Conservation (phyloP, 2,888 invertebrate species). For the Temnothorax rugatulus region DNA sequence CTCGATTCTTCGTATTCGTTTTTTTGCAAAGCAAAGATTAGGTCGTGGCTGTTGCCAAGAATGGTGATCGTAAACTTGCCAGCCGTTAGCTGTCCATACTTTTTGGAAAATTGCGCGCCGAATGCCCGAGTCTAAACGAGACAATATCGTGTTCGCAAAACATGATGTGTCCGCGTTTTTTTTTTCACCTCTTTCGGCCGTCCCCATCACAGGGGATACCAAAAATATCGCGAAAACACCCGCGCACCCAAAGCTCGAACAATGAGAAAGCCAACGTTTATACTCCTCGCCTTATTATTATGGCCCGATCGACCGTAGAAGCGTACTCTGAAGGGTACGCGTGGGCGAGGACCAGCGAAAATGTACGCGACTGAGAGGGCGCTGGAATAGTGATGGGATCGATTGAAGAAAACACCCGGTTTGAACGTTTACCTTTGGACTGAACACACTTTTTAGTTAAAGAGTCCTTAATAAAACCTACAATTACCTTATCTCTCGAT, state of each 20-base stretch:
- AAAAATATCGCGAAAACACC: constrained; percentile 73
- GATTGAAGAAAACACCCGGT: constrained; percentile 13
- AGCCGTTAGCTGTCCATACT: constrained; percentile 65
- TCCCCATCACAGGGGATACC: constrained; percentile 49
- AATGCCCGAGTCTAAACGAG: constrained; percentile 70
- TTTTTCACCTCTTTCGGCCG: constrained; percentile 23
- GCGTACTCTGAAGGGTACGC: constrained; percentile 77
- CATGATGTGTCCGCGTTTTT: constrained; percentile 29
- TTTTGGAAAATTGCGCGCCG: constrained; percentile 71
- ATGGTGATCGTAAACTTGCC: constrained; percentile 68
- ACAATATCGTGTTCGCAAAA: constrained; percentile 76
- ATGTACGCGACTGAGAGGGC: constrained; percentile 49
- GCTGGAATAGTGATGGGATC: constrained; percentile 50
- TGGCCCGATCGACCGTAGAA: constrained; percentile 73
- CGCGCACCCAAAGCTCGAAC: constrained; percentile 67
- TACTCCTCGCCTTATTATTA: constrained; percentile 74
- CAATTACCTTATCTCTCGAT: not conserved
- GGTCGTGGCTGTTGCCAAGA: constrained; percentile 11
- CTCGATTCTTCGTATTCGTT: not conserved
- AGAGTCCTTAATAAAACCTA: no score
- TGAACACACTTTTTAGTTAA: not conserved
- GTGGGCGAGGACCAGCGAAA: constrained; percentile 73
- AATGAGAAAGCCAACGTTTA: constrained; percentile 70
- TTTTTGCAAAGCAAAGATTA: not conserved
- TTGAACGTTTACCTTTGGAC: not conserved